A percentile compares a stretch with the other conserved stretches of the same genome.
phyloP scores from a whole-genome alignment of 2,888 invertebrate genomes.

The Tiphia femorata region DNA sequence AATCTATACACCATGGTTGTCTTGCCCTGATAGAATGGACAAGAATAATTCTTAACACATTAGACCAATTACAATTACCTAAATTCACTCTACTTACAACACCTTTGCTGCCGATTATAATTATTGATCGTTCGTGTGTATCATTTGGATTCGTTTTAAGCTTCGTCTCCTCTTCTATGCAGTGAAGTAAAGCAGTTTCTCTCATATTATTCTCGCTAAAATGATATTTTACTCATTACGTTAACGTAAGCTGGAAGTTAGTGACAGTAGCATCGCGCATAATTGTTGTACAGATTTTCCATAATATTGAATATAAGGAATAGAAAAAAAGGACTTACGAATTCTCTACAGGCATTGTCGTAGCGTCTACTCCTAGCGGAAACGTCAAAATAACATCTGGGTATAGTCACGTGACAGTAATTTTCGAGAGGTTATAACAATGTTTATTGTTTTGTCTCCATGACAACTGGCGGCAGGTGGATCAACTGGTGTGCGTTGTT shows the following conservation, averaged over 20 bases:
- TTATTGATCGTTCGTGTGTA: slow-evolving; percentile 72
- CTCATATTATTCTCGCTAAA: slow-evolving; percentile 47
- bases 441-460: too few species aligned
- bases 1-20: slow-evolving; percentile 83
- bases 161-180: slow-evolving; percentile 47
- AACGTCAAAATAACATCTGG: too few species aligned
- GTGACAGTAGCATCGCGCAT: slow-evolving; percentile 7
- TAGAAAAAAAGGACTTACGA: slow-evolving; percentile 24
- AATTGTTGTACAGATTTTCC: neutral
- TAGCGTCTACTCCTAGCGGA: too few species aligned
- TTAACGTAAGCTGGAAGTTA: too few species aligned
- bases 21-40: slow-evolving; percentile 79
- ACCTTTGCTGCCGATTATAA: slow-evolving; percentile 77
- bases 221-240: slow-evolving; percentile 12
- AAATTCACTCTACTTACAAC: slow-evolving; percentile 78
- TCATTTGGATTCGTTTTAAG: slow-evolving; percentile 55
- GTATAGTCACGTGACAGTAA: too few species aligned
- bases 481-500: too few species aligned
- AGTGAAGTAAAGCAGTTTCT: slow-evolving; percentile 44
- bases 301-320: slow-evolving; percentile 7
- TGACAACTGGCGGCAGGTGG: too few species aligned
- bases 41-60: too few species aligned
- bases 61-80: too few species aligned
- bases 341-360: slow-evolving; percentile 32
- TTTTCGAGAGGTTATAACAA: too few species aligned